phyloP scores from a whole-genome alignment of 2,797 vertebrate genomes.

The Cyprinella venusta region DNA sequence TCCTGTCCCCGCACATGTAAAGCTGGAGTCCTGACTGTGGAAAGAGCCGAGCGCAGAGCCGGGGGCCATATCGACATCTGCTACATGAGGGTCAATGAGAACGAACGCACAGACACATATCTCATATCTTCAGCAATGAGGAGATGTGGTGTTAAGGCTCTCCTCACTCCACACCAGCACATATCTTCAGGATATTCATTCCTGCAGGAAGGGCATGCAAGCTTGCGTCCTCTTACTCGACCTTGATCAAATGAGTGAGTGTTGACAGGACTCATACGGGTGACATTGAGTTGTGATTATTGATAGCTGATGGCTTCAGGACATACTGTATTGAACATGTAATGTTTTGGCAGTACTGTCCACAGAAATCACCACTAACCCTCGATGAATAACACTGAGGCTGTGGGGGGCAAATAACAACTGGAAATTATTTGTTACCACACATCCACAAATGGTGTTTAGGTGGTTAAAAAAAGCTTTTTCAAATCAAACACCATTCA shows the following conservation, averaged over 20 bases:
- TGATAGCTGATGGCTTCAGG: neutral
- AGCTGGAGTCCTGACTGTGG: constrained; percentile 11
- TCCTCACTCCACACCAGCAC: constrained; percentile 12
- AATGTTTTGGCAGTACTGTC: neutral
- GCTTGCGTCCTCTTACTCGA: neutral
- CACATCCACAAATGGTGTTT: too few relatives aligned
- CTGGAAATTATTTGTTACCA: too few relatives aligned
- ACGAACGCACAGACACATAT: neutral
- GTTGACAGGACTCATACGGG: neutral
- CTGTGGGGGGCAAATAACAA: neutral
- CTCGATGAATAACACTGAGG: neutral
- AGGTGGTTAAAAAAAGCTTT: neutral
- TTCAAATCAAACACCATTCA: neutral
- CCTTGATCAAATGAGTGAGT: constrained; percentile 32
- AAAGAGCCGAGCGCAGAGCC: constrained; percentile 35
- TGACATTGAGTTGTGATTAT: neutral
- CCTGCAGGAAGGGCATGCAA: constrained; percentile 5
- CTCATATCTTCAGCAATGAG: neutral
- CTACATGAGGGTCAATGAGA: constrained; percentile 14
- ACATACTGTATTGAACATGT: constrained; percentile 11
- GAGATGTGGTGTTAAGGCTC: neutral
- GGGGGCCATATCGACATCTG: constrained; percentile 26
- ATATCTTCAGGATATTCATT: constrained; percentile 23
- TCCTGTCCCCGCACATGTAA: constrained; percentile 18
- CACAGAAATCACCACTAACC: neutral